These are phyloP conservation scores for Euura lappo DNA, from an alignment of 1,140 invertebrate genomes.

Conservation along the genomic window DNA sequence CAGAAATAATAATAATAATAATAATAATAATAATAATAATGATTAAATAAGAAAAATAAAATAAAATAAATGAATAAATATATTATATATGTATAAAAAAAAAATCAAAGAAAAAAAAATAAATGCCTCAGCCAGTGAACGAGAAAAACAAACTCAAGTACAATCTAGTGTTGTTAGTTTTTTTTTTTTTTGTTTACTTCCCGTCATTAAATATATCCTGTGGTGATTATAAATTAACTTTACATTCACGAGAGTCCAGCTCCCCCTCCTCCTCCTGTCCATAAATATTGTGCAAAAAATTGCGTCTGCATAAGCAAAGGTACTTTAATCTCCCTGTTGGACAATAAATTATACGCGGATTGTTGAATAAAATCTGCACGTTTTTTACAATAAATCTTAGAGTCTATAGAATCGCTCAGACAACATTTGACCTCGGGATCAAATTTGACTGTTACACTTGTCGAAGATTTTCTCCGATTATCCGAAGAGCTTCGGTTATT, in stretches of 20 bases:
- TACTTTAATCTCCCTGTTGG: too few relatives aligned
- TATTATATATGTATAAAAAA: conserved; percentile 4
- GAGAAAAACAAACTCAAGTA: background rate
- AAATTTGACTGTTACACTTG: background rate
- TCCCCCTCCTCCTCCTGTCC: too few relatives aligned
- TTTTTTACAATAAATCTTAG: background rate
- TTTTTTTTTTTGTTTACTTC: background rate
- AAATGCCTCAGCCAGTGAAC: conserved; percentile 2
- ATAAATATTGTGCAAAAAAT: background rate
- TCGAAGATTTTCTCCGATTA: too few relatives aligned
- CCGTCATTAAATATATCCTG: background rate
- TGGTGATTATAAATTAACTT: too few relatives aligned
- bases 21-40: too few relatives aligned
- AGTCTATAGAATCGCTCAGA: background rate
- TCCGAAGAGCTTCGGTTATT: background rate
- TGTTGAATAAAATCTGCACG: background rate
- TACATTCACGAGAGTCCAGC: too few relatives aligned
- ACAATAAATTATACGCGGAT: too few relatives aligned
- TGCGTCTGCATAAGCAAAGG: too few relatives aligned
- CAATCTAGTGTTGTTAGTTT: background rate
- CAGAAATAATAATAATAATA: too few relatives aligned
- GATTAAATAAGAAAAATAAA: background rate
- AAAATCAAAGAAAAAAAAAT: background rate
- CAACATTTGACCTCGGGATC: background rate
- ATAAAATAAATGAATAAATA: conserved; percentile 4